Evolutionary conservation across 2,113 vertebrate genomes (phyloP), one percentile per base, ranked within the genome.

Genomic region (Phrynosoma blainvillii): DNA sequence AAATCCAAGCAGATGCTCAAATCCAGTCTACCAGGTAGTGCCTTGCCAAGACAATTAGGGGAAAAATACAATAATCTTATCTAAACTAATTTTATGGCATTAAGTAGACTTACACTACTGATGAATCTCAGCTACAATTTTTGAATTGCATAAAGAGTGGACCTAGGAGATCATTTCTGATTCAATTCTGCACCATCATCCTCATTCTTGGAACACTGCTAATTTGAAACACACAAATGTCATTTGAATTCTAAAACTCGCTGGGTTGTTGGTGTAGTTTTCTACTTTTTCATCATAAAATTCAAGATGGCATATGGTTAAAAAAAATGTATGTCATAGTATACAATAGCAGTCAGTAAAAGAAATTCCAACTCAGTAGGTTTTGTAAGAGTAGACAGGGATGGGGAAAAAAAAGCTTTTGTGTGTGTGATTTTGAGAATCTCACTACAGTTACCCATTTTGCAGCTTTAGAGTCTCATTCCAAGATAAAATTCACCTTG

Each of bases 1-100:
- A 30, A 81, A 74, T 54, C 78, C 71, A 66, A 68, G n/a, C 68
- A 80, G 66, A 78, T 74, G 36, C 56, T 89, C 11, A 66, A 85
- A 82, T 52, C 47, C 42, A 76, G 14, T 68, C 56, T 18, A 82
- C 30, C 54, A 81, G 32, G 78, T 76, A 66, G 42, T 74, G 25
- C 12, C 25, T 30, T 81, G 56, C 36, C 23, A 32, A 54, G 54
- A 56, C 71, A 75, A 84, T 82, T 81, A 70, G 59, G 56, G 11
- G 14, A 13, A 20, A 73, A 71, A 82, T 66, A 32, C 23, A 80
- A 54, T 89, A 52, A 76, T 85, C 66, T 40, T 21, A 47, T 74
- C 27, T 66, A 81, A 81, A 16, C 13, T 76, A 89, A 85, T 80
- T 65, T 76, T 27, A 52, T 70, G 14, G n/a, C 23, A 78, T 84